A percentile compares a stretch with the other conserved stretches of the same genome.
These are phyloP conservation scores for Platypus cylindrus DNA, from an alignment of 2,888 invertebrate genomes.

Conservation along the genomic window DNA sequence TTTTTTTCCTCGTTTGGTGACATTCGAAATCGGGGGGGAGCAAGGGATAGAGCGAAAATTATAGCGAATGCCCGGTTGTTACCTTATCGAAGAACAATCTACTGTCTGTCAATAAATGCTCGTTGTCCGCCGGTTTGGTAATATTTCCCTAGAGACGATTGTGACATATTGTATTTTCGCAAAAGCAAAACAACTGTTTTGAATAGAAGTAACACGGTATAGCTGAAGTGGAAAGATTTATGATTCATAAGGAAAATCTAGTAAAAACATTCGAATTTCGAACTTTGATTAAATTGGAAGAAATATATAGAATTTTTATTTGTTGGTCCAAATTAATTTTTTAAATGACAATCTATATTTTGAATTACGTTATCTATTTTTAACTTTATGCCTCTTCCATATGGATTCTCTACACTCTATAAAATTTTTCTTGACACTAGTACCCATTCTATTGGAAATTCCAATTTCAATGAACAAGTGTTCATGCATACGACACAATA, in stretches of 20 bases:
- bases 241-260: conserved; percentile 15
- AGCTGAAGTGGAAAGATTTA: conserved; percentile 15
- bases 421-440: too few relatives aligned
- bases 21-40: conserved; percentile 11
- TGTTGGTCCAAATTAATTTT: too few relatives aligned
- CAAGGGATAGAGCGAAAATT: conserved; percentile 29
- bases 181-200: conserved; percentile 26
- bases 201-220: conserved; percentile 22
- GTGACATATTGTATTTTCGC: conserved; percentile 34
- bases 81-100: conserved; percentile 35
- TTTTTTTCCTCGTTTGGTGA: conserved; percentile 9
- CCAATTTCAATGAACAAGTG: too few relatives aligned
- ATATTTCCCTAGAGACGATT: conserved; percentile 34
- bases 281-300: too few relatives aligned
- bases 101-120: conserved; percentile 36
- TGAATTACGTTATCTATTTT: too few relatives aligned
- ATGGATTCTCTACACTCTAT: too few relatives aligned
- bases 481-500: too few relatives aligned
- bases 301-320: too few relatives aligned
- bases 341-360: too few relatives aligned
- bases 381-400: too few relatives aligned
- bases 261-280: too few relatives aligned
- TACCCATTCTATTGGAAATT: too few relatives aligned
- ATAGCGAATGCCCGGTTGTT: conserved; percentile 34
- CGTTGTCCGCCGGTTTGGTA: conserved; percentile 30